Percentiles rank a stretch among this genome's conserved stretches.
These are phyloP conservation scores for Lasioglossum albipes DNA, from an alignment of 1,140 invertebrate species.

Conservation along the genomic window DNA sequence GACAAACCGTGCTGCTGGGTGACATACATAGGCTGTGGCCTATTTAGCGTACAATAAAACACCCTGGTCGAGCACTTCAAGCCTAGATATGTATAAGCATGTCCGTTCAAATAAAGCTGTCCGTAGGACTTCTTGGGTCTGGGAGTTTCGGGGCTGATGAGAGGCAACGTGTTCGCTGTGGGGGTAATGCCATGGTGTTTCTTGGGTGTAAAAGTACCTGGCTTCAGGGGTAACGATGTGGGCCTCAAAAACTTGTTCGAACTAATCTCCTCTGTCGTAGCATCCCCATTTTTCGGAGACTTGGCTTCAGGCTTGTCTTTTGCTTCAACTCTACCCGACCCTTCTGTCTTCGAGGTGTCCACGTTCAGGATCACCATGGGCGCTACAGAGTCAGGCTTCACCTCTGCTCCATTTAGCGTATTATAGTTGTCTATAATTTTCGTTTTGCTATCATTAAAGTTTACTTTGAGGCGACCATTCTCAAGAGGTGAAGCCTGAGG, in stretches of 20 bases:
- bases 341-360: constrained; percentile 62
- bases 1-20: constrained; percentile 93
- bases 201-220: constrained; percentile 89
- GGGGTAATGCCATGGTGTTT: constrained; percentile 88
- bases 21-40: constrained; percentile 97
- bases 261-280: constrained; percentile 57
- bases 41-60: constrained; percentile 95
- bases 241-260: constrained; percentile 87
- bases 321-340: constrained; percentile 58
- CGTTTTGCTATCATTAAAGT: constrained; percentile 29
- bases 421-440: constrained; percentile 34
- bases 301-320: constrained; percentile 52
- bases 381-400: constrained; percentile 40
- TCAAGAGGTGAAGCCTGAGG: constrained; percentile 38
- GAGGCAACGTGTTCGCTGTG: constrained; percentile 87
- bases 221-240: constrained; percentile 89
- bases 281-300: constrained; percentile 54
- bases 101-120: constrained; percentile 92
- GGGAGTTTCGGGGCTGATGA: constrained; percentile 94
- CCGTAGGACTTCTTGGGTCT: constrained; percentile 92
- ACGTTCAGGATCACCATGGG: constrained; percentile 60
- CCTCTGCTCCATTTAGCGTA: constrained; percentile 41
- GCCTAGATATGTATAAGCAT: constrained; percentile 95
- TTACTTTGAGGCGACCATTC: constrained; percentile 59
- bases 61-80: constrained; percentile 94